Percentiles rank a stretch among this genome's conserved stretches.
Conservation (phyloP, 2,888 invertebrate species). For the Drosophila neoperkinsi region DNA sequence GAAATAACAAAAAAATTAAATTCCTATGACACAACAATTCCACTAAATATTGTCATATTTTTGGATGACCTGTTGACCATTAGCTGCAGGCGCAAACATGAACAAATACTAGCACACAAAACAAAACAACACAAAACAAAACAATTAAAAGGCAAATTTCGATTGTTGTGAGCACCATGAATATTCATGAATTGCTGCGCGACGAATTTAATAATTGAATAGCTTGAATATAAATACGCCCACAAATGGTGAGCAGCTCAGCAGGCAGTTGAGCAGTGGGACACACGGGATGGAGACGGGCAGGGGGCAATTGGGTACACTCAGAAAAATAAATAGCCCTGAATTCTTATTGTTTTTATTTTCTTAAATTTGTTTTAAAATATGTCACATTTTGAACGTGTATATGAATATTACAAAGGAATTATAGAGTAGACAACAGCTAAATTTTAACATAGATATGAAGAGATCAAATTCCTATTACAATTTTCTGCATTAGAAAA, state of each 20-base stretch:
- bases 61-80: constrained; percentile 44
- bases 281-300: constrained; percentile 4
- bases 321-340: not conserved
- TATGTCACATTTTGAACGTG: not conserved
- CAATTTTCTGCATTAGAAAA: not conserved
- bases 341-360: not conserved
- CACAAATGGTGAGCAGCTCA: constrained; percentile 46
- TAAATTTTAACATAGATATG: not conserved
- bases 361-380: not conserved
- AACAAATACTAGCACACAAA: not conserved
- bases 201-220: constrained; percentile 70
- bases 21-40: not conserved
- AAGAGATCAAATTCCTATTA: no score
- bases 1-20: not conserved
- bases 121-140: not conserved
- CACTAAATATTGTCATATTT: constrained; percentile 7
- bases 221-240: constrained; percentile 69
- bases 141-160: constrained; percentile 68
- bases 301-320: not conserved
- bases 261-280: constrained; percentile 1
- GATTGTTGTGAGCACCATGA: constrained; percentile 71
- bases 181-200: constrained; percentile 68
- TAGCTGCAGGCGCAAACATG: constrained; percentile 23
- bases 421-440: not conserved
- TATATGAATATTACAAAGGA: not conserved